Conservation (phyloP, 2,797 vertebrate genomes). For the Moxostoma hubbsi region DNA sequence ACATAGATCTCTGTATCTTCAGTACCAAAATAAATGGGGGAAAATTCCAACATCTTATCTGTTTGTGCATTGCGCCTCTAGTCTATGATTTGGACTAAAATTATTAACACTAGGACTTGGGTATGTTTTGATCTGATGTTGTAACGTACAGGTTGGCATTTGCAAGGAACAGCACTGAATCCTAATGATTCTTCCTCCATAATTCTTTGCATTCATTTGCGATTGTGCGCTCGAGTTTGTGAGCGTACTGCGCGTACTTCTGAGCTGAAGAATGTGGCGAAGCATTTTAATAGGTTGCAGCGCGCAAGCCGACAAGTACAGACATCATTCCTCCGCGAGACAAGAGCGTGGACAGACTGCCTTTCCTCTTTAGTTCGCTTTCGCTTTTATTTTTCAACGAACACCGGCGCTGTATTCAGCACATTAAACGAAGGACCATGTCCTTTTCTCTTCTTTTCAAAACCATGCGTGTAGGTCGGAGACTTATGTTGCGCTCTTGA, state of each 20-base stretch:
- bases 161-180: constrained; percentile 7
- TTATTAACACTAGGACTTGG: constrained; percentile 13
- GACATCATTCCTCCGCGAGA: constrained; percentile 63
- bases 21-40: constrained; percentile 64
- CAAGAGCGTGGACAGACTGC: constrained; percentile 69
- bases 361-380: constrained; percentile 71
- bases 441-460: constrained; percentile 60
- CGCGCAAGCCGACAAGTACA: constrained; percentile 63
- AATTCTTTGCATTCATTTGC: constrained; percentile 14
- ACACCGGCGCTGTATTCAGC: constrained; percentile 41
- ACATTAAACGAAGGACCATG: constrained; percentile 36
- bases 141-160: neutral
- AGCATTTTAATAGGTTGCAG: constrained; percentile 73
- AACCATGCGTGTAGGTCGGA: constrained; percentile 40
- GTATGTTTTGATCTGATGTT: neutral
- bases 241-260: too few species aligned
- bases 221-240: constrained; percentile 13
- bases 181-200: constrained; percentile 4
- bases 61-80: constrained; percentile 65
- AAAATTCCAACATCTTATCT: constrained; percentile 61
- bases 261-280: constrained; percentile 58
- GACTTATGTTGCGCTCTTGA: constrained; percentile 46
- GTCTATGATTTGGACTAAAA: constrained; percentile 21
- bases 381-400: constrained; percentile 49
- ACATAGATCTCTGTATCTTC: constrained; percentile 80